Conservation (phyloP, 2,888 invertebrate genomes). For the Orchesellides sinensis region DNA sequence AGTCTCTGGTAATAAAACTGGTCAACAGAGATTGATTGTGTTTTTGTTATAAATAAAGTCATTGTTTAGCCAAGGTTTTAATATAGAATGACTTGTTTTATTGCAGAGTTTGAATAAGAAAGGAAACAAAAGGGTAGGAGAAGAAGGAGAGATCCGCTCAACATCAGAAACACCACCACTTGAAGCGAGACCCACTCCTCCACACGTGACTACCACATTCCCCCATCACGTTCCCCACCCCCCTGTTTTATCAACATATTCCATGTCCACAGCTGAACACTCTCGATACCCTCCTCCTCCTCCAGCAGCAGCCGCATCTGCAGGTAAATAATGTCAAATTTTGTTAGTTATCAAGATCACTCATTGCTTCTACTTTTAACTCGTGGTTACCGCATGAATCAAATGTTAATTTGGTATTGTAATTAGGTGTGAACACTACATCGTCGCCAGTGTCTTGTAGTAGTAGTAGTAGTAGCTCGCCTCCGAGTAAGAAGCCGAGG, state of each 20-base stretch:
- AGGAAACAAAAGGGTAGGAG: not conserved
- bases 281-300: conserved; percentile 49
- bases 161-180: not conserved
- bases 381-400: not conserved
- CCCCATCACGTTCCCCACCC: conserved; percentile 12
- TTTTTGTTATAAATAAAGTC: no score
- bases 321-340: conserved; percentile 8
- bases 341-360: no score
- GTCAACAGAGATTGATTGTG: no score
- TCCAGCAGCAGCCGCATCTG: conserved; percentile 32
- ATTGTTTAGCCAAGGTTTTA: no score
- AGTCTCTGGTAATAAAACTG: no score
- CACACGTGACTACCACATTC: not conserved
- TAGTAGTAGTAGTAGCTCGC: conserved; percentile 20
- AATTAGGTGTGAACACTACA: no score
- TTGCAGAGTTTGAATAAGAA: not conserved
- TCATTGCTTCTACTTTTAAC: not conserved
- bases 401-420: no score
- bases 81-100: no score
- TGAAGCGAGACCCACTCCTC: not conserved
- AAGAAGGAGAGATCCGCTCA: not conserved
- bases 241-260: conserved; percentile 18
- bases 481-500: conserved; percentile 50
- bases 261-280: conserved; percentile 61
- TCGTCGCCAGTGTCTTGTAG: not conserved